Conservation (phyloP, 2,888 invertebrate species). For the Hermodice carunculata region DNA sequence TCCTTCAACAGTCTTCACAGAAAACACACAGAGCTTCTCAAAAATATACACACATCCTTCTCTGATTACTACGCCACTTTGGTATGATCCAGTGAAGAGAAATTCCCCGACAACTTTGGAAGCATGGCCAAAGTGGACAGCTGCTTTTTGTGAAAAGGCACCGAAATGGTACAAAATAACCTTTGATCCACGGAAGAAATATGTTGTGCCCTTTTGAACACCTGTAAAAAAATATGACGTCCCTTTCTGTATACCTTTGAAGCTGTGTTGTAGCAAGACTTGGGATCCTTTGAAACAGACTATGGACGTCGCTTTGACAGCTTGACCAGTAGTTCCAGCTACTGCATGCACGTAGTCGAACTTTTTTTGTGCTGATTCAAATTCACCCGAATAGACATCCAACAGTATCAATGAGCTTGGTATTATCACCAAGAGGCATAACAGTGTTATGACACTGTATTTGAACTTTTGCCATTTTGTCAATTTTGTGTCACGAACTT, state of each 20-base stretch:
- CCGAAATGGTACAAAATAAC: constrained; percentile 1
- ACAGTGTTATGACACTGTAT: constrained; percentile 16
- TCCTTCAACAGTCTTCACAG: no score
- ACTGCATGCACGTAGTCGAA: constrained; percentile 19
- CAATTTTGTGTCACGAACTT: constrained; percentile 23
- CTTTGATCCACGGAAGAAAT: constrained; percentile 12
- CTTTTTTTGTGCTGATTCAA: constrained; percentile 23
- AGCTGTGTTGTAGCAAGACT: no score
- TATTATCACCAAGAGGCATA: constrained; percentile 16
- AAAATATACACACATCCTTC: no score
- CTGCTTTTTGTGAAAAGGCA: neutral
- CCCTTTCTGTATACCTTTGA: no score
- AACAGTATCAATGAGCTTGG: constrained; percentile 4
- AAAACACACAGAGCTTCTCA: no score
- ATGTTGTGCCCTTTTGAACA: constrained; percentile 24
- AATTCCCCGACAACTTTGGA: constrained; percentile 10
- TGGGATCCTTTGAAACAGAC: no score
- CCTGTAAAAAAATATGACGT: no score
- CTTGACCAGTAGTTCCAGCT: no score
- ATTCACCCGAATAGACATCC: constrained; percentile 35
- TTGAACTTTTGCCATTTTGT: constrained; percentile 35
- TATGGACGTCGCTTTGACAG: no score
- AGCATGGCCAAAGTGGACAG: neutral
- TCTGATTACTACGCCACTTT: no score
- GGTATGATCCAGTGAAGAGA: constrained; percentile 13